phyloP scores from a whole-genome alignment of 2,113 vertebrate genomes.

The Formicarius rufipectus region DNA sequence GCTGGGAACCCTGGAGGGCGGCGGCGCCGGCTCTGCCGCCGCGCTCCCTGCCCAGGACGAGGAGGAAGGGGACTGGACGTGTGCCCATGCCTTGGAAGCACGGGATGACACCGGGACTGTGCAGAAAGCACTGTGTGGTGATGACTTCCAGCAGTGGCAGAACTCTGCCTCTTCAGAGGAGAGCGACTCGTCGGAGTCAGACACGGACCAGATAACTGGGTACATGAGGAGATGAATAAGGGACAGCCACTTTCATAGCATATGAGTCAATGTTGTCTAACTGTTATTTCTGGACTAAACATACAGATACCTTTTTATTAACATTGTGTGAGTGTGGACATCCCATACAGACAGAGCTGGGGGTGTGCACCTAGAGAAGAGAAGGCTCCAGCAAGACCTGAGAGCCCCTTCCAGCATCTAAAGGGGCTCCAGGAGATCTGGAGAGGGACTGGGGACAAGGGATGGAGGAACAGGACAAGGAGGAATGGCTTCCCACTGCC shows the following conservation, averaged over 20 bases:
- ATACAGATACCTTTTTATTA: neutral
- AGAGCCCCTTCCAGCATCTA: neutral
- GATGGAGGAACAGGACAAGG: neutral
- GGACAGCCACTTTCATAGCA: neutral
- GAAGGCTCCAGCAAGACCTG: neutral
- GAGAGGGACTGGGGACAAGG: neutral
- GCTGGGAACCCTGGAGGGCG: conserved; percentile 19
- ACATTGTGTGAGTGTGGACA: neutral
- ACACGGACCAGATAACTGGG: neutral
- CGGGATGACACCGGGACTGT: neutral
- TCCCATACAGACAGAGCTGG: neutral
- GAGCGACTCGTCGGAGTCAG: conserved; percentile 7
- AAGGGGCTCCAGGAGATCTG: neutral
- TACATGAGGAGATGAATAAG: conserved; percentile 73
- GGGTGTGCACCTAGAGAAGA: neutral
- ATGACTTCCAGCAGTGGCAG: neutral
- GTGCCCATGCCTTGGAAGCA: neutral
- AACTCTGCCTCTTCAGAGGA: neutral
- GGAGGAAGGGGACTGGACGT: neutral
- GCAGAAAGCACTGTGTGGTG: neutral
- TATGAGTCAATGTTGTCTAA: rapidly evolving
- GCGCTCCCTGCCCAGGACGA: neutral
- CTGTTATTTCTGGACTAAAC: neutral
- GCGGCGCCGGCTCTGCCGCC: neutral
- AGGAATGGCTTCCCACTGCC: neutral